These are phyloP conservation scores for Lamellibrachia columna DNA, from an alignment of 2,888 invertebrate species.

Conservation along the genomic window DNA sequence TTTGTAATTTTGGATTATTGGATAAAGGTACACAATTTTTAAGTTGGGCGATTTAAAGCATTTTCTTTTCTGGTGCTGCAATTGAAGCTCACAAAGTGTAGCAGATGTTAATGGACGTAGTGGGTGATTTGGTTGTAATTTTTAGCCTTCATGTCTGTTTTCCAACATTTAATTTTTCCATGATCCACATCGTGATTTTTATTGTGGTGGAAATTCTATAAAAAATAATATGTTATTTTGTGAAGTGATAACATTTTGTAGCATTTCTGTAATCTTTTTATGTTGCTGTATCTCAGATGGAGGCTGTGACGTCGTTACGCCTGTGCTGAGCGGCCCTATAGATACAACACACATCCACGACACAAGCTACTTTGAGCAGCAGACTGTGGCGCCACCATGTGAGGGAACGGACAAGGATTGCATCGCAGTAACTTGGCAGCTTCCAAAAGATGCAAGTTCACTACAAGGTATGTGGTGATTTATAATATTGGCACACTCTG, in stretches of 20 bases:
- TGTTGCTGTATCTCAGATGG: not conserved
- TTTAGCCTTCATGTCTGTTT: no score
- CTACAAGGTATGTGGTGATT: not conserved
- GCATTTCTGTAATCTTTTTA: not conserved
- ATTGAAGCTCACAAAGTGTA: not conserved
- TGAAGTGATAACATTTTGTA: not conserved
- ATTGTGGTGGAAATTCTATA: no score
- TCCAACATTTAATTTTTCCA: no score
- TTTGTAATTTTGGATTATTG: no score
- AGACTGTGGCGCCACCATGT: not conserved
- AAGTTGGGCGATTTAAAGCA: not conserved
- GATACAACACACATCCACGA: not conserved
- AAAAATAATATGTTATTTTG: no score
- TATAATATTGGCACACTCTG: not conserved
- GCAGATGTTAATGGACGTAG: no score
- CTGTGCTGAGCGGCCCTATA: not conserved
- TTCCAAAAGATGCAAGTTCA: not conserved
- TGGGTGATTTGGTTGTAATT: no score
- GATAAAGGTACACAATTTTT: no score
- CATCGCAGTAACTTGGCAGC: not conserved
- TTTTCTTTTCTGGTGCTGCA: not conserved
- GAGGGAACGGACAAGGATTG: conserved; percentile 4
- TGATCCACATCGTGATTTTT: not conserved
- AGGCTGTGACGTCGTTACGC: not conserved
- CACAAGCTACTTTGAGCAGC: not conserved